These are phyloP conservation scores for Dermatemys mawii DNA, from an alignment of 2,113 vertebrate species.

Conservation along the genomic window DNA sequence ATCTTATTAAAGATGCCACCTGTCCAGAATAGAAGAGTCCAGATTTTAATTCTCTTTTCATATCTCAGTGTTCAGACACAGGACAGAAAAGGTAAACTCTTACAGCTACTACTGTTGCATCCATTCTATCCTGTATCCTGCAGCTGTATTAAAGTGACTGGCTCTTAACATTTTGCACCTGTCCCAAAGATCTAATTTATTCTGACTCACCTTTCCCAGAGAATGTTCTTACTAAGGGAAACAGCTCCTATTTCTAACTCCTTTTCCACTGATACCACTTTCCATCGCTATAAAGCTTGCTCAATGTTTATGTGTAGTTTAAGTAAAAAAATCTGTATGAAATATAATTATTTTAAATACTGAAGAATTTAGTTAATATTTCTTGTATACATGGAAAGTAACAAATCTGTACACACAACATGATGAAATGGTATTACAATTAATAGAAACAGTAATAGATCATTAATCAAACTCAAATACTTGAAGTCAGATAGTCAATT, in stretches of 20 bases:
- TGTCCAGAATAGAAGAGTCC: slow-evolving; percentile 60
- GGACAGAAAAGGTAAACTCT: slow-evolving; percentile 8
- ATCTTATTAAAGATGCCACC: slow-evolving; percentile 73
- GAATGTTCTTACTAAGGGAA: background rate
- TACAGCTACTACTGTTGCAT: background rate
- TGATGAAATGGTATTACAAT: slow-evolving; percentile 67
- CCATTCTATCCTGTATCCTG: background rate
- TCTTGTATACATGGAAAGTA: background rate
- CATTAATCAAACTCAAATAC: slow-evolving; percentile 69
- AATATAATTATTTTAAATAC: background rate
- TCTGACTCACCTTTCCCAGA: background rate
- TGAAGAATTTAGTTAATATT: background rate
- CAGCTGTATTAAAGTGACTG: background rate
- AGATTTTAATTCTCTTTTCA: slow-evolving; percentile 59
- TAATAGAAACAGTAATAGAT: slow-evolving; percentile 55
- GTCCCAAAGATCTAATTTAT: slow-evolving; percentile 8
- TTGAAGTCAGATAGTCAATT: slow-evolving; percentile 68
- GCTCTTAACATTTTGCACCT: background rate
- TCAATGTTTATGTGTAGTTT: background rate
- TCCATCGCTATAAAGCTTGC: background rate
- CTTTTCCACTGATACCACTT: background rate
- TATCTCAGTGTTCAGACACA: slow-evolving; percentile 42
- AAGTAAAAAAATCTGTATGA: slow-evolving; percentile 22
- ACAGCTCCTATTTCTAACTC: background rate
- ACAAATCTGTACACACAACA: slow-evolving; percentile 25